Percentiles rank a stretch among this genome's conserved stretches.
Conservation (phyloP, 2,113 vertebrate species). For the Saguinus imperator region DNA sequence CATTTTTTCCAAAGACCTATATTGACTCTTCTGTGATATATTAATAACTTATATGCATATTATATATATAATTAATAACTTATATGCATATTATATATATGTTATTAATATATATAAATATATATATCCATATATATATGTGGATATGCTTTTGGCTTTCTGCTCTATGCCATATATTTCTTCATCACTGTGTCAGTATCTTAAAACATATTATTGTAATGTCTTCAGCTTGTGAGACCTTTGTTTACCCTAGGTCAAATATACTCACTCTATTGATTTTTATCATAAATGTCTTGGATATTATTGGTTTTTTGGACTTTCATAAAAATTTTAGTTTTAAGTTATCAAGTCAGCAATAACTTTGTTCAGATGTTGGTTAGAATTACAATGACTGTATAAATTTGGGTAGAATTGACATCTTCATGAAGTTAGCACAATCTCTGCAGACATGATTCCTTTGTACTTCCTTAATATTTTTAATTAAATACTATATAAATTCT, state of each 20-base stretch:
- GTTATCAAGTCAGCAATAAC: background rate
- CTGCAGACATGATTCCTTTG: background rate
- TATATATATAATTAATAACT: background rate
- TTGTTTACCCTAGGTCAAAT: background rate
- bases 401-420: background rate
- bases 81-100: background rate
- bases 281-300: background rate
- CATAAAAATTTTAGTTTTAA: background rate
- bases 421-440: background rate
- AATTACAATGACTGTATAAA: background rate
- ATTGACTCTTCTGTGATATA: background rate
- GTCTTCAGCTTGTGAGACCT: background rate
- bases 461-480: background rate
- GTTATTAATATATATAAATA: too few species aligned
- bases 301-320: background rate
- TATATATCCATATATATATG: background rate
- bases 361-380: background rate
- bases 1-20: background rate
- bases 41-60: background rate
- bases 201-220: background rate
- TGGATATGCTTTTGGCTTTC: background rate
- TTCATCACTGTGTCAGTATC: background rate
- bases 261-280: background rate
- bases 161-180: background rate
- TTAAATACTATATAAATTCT: background rate